Base-by-base conservation (phyloP, 2,797 vertebrate species). In the Pteronotus mesoamericanus region DNA sequence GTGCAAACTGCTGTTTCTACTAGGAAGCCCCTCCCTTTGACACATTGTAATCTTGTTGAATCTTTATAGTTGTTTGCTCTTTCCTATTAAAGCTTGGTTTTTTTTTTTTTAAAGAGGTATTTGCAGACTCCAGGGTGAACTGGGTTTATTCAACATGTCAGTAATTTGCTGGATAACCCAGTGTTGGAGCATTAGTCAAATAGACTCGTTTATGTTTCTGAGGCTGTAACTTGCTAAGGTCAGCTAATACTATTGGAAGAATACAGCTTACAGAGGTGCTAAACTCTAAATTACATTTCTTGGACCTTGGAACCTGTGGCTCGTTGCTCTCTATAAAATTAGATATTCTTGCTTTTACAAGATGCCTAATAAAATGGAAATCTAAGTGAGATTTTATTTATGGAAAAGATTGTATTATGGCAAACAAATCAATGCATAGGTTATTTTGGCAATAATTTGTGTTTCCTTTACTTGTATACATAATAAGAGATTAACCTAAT, bases 371-470 rank as follows among this genome's bases (percentile, higher is more conserved):
- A 85, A 72, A 82, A 37, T 80, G 10, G 24, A 89, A 85, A 53
- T 89, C 21, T 79, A 80, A 94, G 61, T 80, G 59, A 68, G 59
- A 80, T 51, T 89, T 87, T 88, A 46, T 59, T 74, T 72, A 34
- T 84, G 8, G 39, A 86, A 92, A 89, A 82, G 4, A 16, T 74
- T 77, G 8, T 59, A 51, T 68, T 78, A 44, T 83, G 34, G 18
- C 10, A 84, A 91, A 72, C 7, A 78, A 55, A 86, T 64, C 71
- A 22, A 80, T 77, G 24, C 15, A 71, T 34, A 82, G 32, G 68
- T 32, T 77, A 68, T 85, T 92, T 83, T 92, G 69, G 16, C n/a
- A 57, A 59, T 92, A 95, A 86, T 64, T 75, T 85, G 32, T 94
- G 1, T 59, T 93, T 24, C 9, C 39, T 75, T 59, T 80, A 80